Evolutionary conservation across 2,888 invertebrate species (phyloP), one percentile per base, ranked within the genome.

Genomic region (Lycocerus yunnanus): DNA sequence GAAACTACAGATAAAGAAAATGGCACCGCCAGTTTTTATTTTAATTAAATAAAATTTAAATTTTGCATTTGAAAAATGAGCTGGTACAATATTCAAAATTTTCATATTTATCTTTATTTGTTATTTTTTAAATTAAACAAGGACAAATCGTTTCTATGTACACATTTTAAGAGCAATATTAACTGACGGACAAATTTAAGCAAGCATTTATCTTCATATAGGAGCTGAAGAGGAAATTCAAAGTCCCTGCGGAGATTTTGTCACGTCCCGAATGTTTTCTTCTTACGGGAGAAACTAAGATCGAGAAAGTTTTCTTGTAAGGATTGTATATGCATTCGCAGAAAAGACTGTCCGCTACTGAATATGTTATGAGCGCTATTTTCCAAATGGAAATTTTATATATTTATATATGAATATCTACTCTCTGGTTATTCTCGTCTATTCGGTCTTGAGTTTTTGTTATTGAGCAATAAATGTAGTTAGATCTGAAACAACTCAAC

Each of bases 191-290:
- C 15, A 27, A 70, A 73, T 72, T 70, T 70, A 14, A 58, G n/a
- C 59, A 63, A 67, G 69, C 69, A 75, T 75, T 70, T 73, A 72
- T 75, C 72, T 75, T 75, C 75, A 70, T 73, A 70, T 16, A 66
- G 27, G 27, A 70, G 65, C 27, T 15, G 58, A 66, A 63, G 66
- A 15, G 66, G 58, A 70, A 58, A 69, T 68, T 69, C 72, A 68
- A 83, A 83, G 82, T 87, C 87, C 87, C 87, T 82, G 83, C 84
- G 87, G 87, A 87, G 86, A 87, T 87, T 87, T 87, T 87, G 86
- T 86, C 87, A 87, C 87, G 86, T 87, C 85, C 85, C 79, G 81
- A 81, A 81, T 83, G 83, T 83, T 84, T 83, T 82, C 83, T 83
- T 82, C 81, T 82, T 82, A 83, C 79, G 71, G 74, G 79, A 79